Evolutionary conservation across 2,113 vertebrate genomes (phyloP).

Genomic region (Pedionomus torquatus): DNA sequence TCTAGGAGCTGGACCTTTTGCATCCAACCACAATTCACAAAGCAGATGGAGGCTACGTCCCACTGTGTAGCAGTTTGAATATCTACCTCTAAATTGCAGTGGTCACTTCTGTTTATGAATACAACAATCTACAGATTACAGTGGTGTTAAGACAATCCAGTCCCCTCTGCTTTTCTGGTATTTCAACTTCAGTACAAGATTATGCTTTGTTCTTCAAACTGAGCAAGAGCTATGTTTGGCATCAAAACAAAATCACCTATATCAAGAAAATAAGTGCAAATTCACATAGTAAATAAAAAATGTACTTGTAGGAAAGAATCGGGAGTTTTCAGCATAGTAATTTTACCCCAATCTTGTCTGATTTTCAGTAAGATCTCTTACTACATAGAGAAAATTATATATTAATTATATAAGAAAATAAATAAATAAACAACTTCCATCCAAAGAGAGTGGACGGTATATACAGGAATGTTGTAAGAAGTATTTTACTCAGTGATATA

Average conservation of each 20-base stretch:
- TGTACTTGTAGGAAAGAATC: not conserved
- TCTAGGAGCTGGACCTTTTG: not conserved
- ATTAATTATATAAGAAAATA: not conserved
- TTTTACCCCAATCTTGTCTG: not conserved
- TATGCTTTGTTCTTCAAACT: not conserved
- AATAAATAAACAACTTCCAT: not conserved
- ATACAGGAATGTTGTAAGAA: not conserved
- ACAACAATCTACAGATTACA: not conserved
- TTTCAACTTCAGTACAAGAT: not conserved
- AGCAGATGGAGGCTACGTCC: not conserved
- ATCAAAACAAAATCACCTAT: not conserved
- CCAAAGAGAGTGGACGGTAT: not conserved
- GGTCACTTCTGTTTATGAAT: not conserved
- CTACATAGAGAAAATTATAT: not conserved
- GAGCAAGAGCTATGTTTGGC: not conserved
- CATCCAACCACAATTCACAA: not conserved
- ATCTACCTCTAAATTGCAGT: not conserved
- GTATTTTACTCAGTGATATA: not conserved
- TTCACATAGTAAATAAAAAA: not conserved
- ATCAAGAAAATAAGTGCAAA: not conserved
- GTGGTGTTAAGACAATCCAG: not conserved
- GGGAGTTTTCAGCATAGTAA: not conserved
- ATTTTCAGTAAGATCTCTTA: not conserved
- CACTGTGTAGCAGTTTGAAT: fast-evolving
- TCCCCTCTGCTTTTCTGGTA: not conserved